Evolutionary conservation across 2,888 invertebrate species (phyloP), one percentile per base, ranked within the genome.

Genomic region (Ceratothoa steindachneri): DNA sequence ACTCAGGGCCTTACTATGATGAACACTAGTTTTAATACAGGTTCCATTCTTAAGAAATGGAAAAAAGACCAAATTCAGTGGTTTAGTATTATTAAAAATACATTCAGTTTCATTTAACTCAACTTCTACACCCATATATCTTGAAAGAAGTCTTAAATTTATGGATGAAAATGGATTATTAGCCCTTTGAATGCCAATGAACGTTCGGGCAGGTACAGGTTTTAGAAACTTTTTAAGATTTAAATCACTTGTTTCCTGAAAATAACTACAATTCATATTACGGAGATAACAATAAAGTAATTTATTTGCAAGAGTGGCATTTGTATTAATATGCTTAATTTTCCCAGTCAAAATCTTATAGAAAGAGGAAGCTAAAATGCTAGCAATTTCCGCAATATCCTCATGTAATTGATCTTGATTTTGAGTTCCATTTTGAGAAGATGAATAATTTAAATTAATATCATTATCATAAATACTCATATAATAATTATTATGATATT

Each of bases 221-320:
- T 73, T 30, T n/a, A 75, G 71, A 66, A 71, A 71, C 19, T 52
- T 30, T 15, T 53, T 24, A 24, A 51, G 51, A 12, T 15, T 5
- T 24, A 53, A 15, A 19, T 51, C 15, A 51, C 31, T 31, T 9
- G 70, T 70, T 22, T 75, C 68, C 30, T 30, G 55, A 24, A 78
- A 75, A 64, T 75, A 60, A n/a, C 67, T 52, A 69, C 78, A 78
- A 55, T 73, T 78, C 2, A 73, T 67, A 67, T 78, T 78, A 1
- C 52, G 53, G 28, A 75, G 71, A 24, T 71, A 78, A 31, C 78
- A 78, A 19, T 71, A 52, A 3, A 78, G 51, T 19, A 78, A 67
- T 1, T 73, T 66, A 31, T 65, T 41, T 19, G 74, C 41, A 9
- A 78, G 55, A n/a, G 29, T 73, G 24, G 66, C 67, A 69, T 78